Evolutionary conservation across 1,140 invertebrate genomes (phyloP), one percentile per base, ranked within the genome.

Genomic region (Drosophila mojavensis): DNA sequence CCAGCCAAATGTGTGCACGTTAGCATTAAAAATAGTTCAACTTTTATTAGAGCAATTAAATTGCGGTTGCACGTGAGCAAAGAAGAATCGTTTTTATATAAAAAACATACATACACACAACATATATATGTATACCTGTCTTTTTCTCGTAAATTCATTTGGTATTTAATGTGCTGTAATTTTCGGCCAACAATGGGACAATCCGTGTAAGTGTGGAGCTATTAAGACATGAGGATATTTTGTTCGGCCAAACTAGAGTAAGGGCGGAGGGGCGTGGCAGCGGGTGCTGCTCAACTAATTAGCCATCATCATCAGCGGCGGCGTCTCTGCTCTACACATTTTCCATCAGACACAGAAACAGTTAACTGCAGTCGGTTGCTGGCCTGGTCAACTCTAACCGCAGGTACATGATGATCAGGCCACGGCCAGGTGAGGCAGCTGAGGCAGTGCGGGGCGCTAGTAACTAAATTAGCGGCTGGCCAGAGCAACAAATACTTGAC

Each of bases 1-100:
- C 68, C 51, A 67, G 43, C 66, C 84, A 88, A 88, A 88, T 88
- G 83, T 88, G 84, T 89, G 69, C 83, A 79, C 84, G 81, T 83
- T 88, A 89, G 79, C 83, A 88, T 88, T 89, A 88, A 85, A 67
- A 89, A 82, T 81, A 82, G 60, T 66, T 75, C 54, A 79, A 88
- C 83, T 86, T 88, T 86, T 88, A 86, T 86, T 88, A 77, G 83
- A 78, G 65, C 83, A 88, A 88, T 88, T 88, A 88, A 88, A 89
- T 72, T 88, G 83, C 73, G 83, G 83, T 88, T 61, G 69, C 41
- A 78, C 62, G 45, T 15, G 20, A 45, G 15, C 47, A 17, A 2
- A 39, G 36, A 11, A 39, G 36, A 39, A 10, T 11, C 9, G 53
- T 64, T 71, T 67, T 53, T 59, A 26, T 48, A 47, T 47, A 9